phyloP scores from a whole-genome alignment of 2,888 invertebrate species.

The Axea sp. region DNA sequence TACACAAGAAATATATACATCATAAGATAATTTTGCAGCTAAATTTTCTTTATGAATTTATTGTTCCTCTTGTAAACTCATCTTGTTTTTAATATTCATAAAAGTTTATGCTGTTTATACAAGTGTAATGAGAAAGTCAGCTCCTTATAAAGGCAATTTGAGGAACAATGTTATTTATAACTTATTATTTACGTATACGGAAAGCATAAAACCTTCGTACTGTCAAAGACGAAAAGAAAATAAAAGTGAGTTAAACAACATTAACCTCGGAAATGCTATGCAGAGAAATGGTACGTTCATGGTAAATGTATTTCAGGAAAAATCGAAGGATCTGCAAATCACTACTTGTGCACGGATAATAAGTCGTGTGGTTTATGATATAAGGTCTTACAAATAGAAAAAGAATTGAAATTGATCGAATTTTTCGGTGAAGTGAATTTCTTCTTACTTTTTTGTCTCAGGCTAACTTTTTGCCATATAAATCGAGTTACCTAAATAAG shows the following conservation, averaged over 20 bases:
- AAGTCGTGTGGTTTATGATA: too few relatives aligned
- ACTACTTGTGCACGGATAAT: constrained; percentile 1
- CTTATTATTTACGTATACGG: constrained; percentile 15
- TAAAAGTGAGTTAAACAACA: constrained; percentile 19
- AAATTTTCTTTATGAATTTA: too few relatives aligned
- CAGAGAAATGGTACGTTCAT: not conserved
- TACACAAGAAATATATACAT: too few relatives aligned
- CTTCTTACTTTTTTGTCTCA: not conserved
- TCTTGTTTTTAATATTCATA: constrained; percentile 9
- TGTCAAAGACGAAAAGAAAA: constrained; percentile 12
- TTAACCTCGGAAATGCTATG: too few relatives aligned
- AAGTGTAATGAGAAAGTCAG: not conserved
- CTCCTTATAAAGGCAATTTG: constrained; percentile 1
- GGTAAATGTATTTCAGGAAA: constrained; percentile 1
- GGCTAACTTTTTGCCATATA: not conserved
- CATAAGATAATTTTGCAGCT: too few relatives aligned
- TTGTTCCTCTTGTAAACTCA: not conserved
- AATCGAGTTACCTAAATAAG: too few relatives aligned
- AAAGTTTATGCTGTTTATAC: too few relatives aligned
- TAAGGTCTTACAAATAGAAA: too few relatives aligned
- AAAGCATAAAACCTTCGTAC: constrained; percentile 6
- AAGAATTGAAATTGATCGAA: constrained; percentile 25
- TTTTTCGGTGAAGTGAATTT: constrained; percentile 11
- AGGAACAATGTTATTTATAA: constrained; percentile 17
- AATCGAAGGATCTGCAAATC: constrained; percentile 1